A percentile compares a stretch with the other conserved stretches of the same genome.
Evolutionary conservation across 2,113 vertebrate genomes (phyloP).

Genomic region (Petrocephalus zakoni): DNA sequence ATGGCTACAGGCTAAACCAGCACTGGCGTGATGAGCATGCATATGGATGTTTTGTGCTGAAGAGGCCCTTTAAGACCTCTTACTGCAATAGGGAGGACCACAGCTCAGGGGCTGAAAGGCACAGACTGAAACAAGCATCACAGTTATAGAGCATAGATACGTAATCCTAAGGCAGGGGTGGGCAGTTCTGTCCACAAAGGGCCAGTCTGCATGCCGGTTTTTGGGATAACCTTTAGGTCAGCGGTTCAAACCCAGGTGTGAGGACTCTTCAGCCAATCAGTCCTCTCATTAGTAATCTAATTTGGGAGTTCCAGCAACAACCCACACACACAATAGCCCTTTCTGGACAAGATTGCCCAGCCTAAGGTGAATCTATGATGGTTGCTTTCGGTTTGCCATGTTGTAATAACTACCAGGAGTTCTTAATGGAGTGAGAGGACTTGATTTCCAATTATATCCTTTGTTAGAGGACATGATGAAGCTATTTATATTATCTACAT

Average conservation of each 20-base stretch:
- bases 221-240: not conserved
- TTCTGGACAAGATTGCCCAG: not conserved
- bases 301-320: too few relatives aligned
- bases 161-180: not conserved
- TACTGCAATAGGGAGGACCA: not conserved
- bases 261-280: not conserved
- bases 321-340: too few relatives aligned
- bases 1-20: not conserved
- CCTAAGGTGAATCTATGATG: not conserved
- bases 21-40: not conserved
- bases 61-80: not conserved
- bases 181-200: too few relatives aligned
- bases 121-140: not conserved
- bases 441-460: not conserved
- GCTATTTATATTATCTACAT: not conserved
- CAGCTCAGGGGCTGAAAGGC: not conserved
- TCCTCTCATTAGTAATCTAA: too few relatives aligned
- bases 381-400: not conserved
- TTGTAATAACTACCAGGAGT: not conserved
- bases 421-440: not conserved
- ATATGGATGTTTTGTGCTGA: not conserved
- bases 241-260: not conserved
- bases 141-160: not conserved
- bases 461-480: not conserved
- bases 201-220: not conserved